Base-by-base conservation (phyloP, 2,888 invertebrate species). In the Nematopogon swammerdamellus region DNA sequence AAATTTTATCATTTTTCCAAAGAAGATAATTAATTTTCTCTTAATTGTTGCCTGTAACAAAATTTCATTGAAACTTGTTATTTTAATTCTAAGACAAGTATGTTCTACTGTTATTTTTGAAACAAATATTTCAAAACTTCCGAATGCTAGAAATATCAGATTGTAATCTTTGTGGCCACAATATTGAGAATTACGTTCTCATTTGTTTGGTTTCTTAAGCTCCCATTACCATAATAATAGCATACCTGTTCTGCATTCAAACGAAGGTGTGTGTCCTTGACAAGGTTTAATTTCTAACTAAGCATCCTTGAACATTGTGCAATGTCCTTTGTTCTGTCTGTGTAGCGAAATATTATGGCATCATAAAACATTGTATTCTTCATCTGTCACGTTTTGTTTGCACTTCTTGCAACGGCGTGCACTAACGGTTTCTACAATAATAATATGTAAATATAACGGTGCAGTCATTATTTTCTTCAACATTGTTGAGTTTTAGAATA, bases 151-250 rank as follows among this genome's bases (percentile, higher is more conserved):
- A 3, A 14, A 36, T 6, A 14, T 14, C 11, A 6, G 11, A 36
- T 36, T 3, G 36, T 8, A 36, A 8, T 14, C 36, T 6, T 14
- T 36, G 36, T 36, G 36, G 36, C 11, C 8, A 36, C 36, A 36
- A 36, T 36, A 36, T 36, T 36, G 36, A 36, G 11, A 36, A 36
- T 14, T 36, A 36, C 8, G n/a, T 4, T 4, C 10, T 14, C 11
- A 8, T 36, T 36, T 14, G 36, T 36, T 14, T 36, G 11, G 6
- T 36, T 36, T 14, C 36, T n/a, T 14, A 36, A 36, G 36, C 3
- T 25, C 56, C 55, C 59, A 74, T 74, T 74, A 72, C 63, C 75
- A 75, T 77, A 68, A 75, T 73, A 77, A 77, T 76, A 67, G 65
- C 61, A 69, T 76, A 77, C 75, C 77, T 77, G 75, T 36, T 36